Percentiles rank a stretch among this genome's conserved stretches.
Evolutionary conservation across 2,113 vertebrate genomes (phyloP).

Genomic region (Eonycteris spelaea): DNA sequence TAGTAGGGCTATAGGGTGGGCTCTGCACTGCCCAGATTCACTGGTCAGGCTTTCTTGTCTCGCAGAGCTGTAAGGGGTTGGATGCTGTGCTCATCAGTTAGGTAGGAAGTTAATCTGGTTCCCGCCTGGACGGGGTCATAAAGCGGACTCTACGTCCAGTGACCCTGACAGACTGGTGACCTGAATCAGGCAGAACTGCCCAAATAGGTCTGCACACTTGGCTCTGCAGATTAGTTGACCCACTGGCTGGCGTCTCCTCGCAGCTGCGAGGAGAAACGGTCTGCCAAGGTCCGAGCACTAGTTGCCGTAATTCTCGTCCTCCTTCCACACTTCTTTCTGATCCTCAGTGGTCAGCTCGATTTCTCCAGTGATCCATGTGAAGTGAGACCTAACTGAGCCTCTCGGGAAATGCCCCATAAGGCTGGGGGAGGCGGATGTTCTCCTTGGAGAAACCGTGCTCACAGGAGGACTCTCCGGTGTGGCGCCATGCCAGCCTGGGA

Average conservation of each 20-base stretch:
- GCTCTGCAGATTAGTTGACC: not conserved
- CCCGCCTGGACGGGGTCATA: too few species aligned
- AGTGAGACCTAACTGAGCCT: not conserved
- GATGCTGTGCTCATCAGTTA: not conserved
- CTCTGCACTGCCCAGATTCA: not conserved
- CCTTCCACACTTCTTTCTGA: not conserved
- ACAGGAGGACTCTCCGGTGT: not conserved
- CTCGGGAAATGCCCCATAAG: not conserved
- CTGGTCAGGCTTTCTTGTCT: not conserved
- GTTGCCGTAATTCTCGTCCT: not conserved
- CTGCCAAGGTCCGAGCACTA: not conserved
- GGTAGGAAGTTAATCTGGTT: not conserved
- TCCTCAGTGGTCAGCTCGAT: not conserved
- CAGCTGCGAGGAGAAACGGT: not conserved
- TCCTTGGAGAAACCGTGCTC: rapidly evolving
- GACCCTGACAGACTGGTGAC: not conserved
- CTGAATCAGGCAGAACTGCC: not conserved
- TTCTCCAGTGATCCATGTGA: not conserved
- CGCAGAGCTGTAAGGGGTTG: too few species aligned
- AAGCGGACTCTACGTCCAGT: not conserved
- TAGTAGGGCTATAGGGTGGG: not conserved
- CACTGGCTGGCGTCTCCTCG: not conserved
- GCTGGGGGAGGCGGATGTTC: too few species aligned
- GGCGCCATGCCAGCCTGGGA: too few species aligned
- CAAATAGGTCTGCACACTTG: not conserved